Conservation (phyloP, 2,888 invertebrate species). For the Neria commutata region DNA sequence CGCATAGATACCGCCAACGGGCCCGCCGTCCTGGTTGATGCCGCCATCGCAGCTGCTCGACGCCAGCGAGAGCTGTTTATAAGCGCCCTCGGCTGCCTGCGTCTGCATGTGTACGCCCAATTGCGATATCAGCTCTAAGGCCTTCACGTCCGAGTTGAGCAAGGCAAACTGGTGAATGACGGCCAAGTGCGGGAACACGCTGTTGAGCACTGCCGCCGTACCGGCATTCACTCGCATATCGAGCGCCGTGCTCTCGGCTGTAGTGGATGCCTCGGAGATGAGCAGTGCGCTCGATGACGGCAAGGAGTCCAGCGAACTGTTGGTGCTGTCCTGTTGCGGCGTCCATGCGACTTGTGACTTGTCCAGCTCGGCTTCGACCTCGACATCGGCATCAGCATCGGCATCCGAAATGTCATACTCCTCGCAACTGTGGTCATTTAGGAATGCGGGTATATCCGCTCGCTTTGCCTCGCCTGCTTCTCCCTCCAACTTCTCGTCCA, state of each 20-base stretch:
- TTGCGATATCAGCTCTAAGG: constrained; percentile 51
- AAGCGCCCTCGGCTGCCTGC: constrained; percentile 50
- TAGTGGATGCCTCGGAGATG: constrained; percentile 24
- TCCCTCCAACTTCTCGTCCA: constrained; percentile 14
- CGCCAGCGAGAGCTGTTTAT: constrained; percentile 43
- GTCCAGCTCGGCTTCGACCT: constrained; percentile 15
- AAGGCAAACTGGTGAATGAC: constrained; percentile 55
- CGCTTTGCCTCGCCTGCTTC: not conserved
- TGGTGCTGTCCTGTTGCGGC: too few species aligned
- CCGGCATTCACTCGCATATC: constrained; percentile 35
- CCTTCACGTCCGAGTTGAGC: constrained; percentile 51
- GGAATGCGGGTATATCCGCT: constrained; percentile 25
- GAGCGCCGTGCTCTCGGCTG: not conserved
- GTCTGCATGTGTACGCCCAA: constrained; percentile 55
- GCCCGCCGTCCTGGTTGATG: constrained; percentile 28
- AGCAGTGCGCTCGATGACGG: constrained; percentile 35
- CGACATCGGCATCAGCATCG: constrained; percentile 27
- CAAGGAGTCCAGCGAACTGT: constrained; percentile 14
- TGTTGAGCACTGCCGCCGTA: constrained; percentile 39
- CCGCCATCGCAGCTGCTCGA: constrained; percentile 11
- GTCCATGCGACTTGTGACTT: too few species aligned
- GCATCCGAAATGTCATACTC: constrained; percentile 31
- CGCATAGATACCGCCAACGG: constrained; percentile 43
- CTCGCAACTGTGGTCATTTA: constrained; percentile 44
- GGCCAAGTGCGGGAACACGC: constrained; percentile 54